Base-by-base conservation (phyloP, 2,888 invertebrate species). In the Cephus runcator region DNA sequence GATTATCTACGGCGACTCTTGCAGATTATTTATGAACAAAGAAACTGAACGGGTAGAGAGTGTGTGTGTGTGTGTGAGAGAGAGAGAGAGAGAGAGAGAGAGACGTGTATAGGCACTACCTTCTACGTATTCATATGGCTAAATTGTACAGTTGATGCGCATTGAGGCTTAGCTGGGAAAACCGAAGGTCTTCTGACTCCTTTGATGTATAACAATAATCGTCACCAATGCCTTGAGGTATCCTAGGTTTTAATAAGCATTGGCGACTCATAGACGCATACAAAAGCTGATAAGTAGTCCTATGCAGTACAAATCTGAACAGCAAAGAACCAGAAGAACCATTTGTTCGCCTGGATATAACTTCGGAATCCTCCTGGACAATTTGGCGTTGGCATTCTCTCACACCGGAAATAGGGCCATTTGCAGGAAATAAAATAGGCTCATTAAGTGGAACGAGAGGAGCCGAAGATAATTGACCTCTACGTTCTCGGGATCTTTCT, bases 371-470 rank as follows among this genome's bases (percentile, higher is more conserved):
- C 23, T 23, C 23, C 23, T 56, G 9, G 15, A 56, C 23, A 56
- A 56, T 23, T 56, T 23, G 23, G 23, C 56, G 6, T 9, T 56
- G 56, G 56, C 23, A 56, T 56, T 56, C 56, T 23, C 56, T 23
- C 9, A 11, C 15, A 34, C 83, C 85, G 85, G 85, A 85, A 85
- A 83, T 81, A 69, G 81, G 83, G 80, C 85, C 85, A 81, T 85
- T 85, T 82, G 85, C 80, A 85, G 84, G 81, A 85, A 86, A 85
- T 85, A 86, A 86, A 86, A 82, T 86, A 84, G 80, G 81, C 83
- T 83, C 80, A 77, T 83, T 79, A 75, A 73, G 74, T 74, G 34
- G 40, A 76, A 69, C 15, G 23, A 71, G 71, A 71, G 23, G 31
- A 34, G 75, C 34, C 69, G 35, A 71, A 77, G 82, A 81, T 85